phyloP scores from a whole-genome alignment of 1,140 invertebrate species.

The Penaeus vannamei region DNA sequence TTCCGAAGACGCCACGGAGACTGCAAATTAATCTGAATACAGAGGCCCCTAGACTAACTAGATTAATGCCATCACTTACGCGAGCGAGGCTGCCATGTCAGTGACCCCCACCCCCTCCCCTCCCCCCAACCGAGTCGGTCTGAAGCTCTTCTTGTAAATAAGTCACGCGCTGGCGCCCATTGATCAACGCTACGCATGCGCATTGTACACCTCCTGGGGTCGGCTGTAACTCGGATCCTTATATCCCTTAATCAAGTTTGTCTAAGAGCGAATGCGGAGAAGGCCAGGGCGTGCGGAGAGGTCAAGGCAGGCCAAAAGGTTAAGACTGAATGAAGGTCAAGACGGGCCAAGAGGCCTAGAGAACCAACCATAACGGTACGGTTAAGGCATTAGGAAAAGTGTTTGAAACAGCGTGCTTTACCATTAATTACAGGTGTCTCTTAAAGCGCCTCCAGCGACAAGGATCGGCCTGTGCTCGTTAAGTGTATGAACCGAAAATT shows the following conservation, averaged over 20 bases:
- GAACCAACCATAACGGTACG: too few relatives aligned
- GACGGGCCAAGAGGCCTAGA: too few relatives aligned
- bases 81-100: neutral
- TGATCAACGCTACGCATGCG: neutral
- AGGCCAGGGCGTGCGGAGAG: too few relatives aligned
- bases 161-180: neutral
- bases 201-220: conserved; percentile 14
- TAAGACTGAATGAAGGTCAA: too few relatives aligned
- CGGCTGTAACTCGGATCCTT: neutral
- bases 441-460: too few relatives aligned
- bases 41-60: conserved; percentile 14
- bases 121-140: neutral
- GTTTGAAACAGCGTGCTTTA: too few relatives aligned
- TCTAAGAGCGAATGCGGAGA: too few relatives aligned
- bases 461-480: too few relatives aligned
- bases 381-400: too few relatives aligned
- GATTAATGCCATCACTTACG: conserved; percentile 10
- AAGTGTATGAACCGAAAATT: too few relatives aligned
- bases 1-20: conserved; percentile 1
- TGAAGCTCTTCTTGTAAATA: neutral
- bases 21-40: conserved; percentile 34
- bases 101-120: neutral
- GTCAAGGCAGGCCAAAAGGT: too few relatives aligned
- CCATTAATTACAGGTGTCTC: too few relatives aligned
- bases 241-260: neutral